Evolutionary conservation across 2,797 vertebrate genomes (phyloP), one percentile per base, ranked within the genome.

Genomic region (Oryzias sinensis): DNA sequence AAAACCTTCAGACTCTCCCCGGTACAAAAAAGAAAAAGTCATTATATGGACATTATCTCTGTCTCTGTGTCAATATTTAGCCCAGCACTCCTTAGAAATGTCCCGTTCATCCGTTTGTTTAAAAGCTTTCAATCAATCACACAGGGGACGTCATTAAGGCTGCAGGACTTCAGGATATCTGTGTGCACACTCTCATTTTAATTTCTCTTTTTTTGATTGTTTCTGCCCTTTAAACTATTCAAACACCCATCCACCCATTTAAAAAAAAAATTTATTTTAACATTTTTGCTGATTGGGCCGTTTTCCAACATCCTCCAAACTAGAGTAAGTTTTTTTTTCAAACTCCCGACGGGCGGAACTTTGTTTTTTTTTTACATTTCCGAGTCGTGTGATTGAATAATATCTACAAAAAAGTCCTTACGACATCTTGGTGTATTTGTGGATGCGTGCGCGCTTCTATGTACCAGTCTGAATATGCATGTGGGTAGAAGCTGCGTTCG

Each of bases 401-500:
- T 17, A 37, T 33, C 2, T 52, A 18, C 7, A 40, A 6, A 7
- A 18, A 14, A 16, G 5, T 37, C 9, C 11, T 37, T 9, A 37
- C 33, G 13, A 9, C 8, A 37, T 37, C 33, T 11, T 37, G 13
- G 11, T 49, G 24, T 1, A 7, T 50, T 33, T 50, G 49, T 24
- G 18, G 37, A 42, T 58, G 1, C 13, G 29, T 22, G 1, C 49
- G 9, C 43, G 40, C 49, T 13, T 52, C 11, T 5, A 22, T 2
- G 29, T n/a, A 0, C 25, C 6, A 49, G 43, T 66, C 37, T 50
- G 25, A 45, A 49, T 47, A 54, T 49, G 59, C 6, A 52, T 0
- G 29, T 58, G 58, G 24, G 77, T 49, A 70, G 78, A 82, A 87
- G 84, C 87, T 89, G 84, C 82, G 81, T 77, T 77, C 25, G 53